Evolutionary conservation across 2,888 invertebrate genomes (phyloP), one percentile per base, ranked within the genome.

Genomic region (Neelides folsomi): DNA sequence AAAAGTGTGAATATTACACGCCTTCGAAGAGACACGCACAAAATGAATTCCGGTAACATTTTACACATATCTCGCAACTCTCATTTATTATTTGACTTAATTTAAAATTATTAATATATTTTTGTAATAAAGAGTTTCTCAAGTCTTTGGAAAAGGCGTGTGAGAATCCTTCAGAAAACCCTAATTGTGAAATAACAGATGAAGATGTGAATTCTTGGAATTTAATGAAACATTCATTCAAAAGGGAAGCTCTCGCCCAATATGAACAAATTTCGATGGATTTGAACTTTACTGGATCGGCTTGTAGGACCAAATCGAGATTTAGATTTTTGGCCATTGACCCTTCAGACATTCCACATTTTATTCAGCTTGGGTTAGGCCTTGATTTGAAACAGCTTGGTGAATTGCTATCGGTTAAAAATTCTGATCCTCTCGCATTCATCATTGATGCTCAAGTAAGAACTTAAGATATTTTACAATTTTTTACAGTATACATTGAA

Each of bases 1-100:
- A 58, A 57, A 51, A 64, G 64, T 52, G 58, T 59, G 43, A 64
- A 64, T 49, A 62, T 64, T 1, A 64, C 64, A 1, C 57, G 56
- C 35, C 49, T 64, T 2, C 43, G 64, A 50, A 50, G 62, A 19
- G 58, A 56, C 18, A 52, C 54, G 3, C 64, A 64, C 37, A 58
- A 62, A 51, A 49, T 62, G 7, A 64, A 60, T 50, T 46, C 60
- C n/a, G 63, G 63, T 63, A 49, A 38, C 40, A 36, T 37, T 37
- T 20, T 37, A 47, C 7, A 40, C n/a, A 40, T 40, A 9, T 40
- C 15, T 40, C 15, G 15, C 6, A 40, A 7, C 15, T 40, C 7
- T 43, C 8, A 40, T 10, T n/a, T 40, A 13, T n/a, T 44, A n/a
- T n/a, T 9, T 13, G 7, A 5, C 39, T 8, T 6, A 15, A 16